Evolutionary conservation across 2,888 invertebrate genomes (phyloP), one percentile per base, ranked within the genome.

Genomic region (Apamea anceps): DNA sequence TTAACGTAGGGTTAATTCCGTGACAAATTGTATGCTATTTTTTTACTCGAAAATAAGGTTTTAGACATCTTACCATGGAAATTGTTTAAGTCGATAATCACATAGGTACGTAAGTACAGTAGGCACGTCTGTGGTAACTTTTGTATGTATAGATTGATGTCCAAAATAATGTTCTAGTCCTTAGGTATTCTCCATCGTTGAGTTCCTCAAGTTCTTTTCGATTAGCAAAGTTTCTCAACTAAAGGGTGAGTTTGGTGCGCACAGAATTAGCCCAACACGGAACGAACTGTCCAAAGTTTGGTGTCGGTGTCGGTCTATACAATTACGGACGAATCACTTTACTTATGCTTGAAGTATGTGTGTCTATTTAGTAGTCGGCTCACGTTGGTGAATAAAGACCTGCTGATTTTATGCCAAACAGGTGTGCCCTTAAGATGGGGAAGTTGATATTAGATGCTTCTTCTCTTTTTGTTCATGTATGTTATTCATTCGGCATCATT

Each of bases 281-380:
- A 84, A 78, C 70, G 63, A 87, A 75, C 85, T 87, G 90, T 90
- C 90, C 82, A 87, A 91, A 92, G 79, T 91, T 90, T 75, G 81
- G 87, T 84, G 79, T 85, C 80, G 82, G 85, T 83, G 78, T 90
- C 80, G 87, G 88, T 86, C 85, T 85, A 88, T 88, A 91, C 85
- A 89, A 92, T 91, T 91, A 90, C 81, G 77, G 72, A 87, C 79
- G 83, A 88, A 90, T 90, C 82, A 88, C 84, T 88, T 89, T 76
- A 88, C 79, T 85, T 81, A 66, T 42, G 72, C 25, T 72, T 77
- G 70, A 85, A 66, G 45, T 67, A 78, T 78, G 73, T 82, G 65
- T 57, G 54, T 66, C 32, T 82, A 73, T 80, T 82, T 68, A 80
- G 84, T 48, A 79, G 37, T 67, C 25, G 6, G 42, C 32, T 18